Evolutionary conservation across 2,113 vertebrate genomes (phyloP).

Genomic region (Lophura nycthemera): DNA sequence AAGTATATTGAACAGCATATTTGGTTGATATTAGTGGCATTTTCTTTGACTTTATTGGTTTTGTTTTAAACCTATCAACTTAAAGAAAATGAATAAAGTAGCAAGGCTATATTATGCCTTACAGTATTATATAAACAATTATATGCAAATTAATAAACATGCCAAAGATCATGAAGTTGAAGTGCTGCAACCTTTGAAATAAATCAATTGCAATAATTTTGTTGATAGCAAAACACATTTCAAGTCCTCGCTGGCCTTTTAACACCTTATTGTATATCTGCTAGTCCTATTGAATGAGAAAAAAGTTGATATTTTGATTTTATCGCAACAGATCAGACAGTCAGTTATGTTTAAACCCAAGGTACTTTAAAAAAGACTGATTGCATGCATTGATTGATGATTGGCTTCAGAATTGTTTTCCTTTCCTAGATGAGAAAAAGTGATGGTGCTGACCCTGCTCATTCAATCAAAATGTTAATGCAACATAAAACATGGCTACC

Average conservation of each 20-base stretch:
- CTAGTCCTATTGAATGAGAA: slow-evolving; percentile 50
- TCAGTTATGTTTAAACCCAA: slow-evolving; percentile 27
- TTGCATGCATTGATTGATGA: slow-evolving; percentile 81
- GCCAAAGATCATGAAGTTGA: slow-evolving; percentile 65
- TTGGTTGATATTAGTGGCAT: slow-evolving; percentile 71
- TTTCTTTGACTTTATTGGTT: slow-evolving; percentile 72
- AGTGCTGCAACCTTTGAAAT: slow-evolving; percentile 60
- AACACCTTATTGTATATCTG: slow-evolving; percentile 33
- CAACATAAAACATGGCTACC: slow-evolving; percentile 66
- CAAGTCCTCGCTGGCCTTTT: slow-evolving; percentile 61
- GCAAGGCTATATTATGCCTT: slow-evolving; percentile 39
- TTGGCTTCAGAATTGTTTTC: slow-evolving; percentile 78
- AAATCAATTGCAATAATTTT: slow-evolving; percentile 66
- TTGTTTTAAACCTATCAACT: slow-evolving; percentile 74
- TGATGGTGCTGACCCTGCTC: slow-evolving; percentile 74
- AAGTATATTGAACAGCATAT: slow-evolving; percentile 40
- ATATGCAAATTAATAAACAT: slow-evolving; percentile 75
- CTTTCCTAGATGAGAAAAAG: slow-evolving; percentile 71
- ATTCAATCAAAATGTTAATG: slow-evolving; percentile 83
- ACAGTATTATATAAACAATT: slow-evolving; percentile 74
- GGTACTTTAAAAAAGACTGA: slow-evolving; percentile 70
- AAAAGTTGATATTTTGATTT: slow-evolving; percentile 58
- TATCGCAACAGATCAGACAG: slow-evolving; percentile 49
- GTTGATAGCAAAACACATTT: slow-evolving; percentile 67
- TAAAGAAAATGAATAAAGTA: slow-evolving; percentile 69